Base-by-base conservation (phyloP, 2,888 invertebrate genomes). In the Lasioglossum vierecki region DNA sequence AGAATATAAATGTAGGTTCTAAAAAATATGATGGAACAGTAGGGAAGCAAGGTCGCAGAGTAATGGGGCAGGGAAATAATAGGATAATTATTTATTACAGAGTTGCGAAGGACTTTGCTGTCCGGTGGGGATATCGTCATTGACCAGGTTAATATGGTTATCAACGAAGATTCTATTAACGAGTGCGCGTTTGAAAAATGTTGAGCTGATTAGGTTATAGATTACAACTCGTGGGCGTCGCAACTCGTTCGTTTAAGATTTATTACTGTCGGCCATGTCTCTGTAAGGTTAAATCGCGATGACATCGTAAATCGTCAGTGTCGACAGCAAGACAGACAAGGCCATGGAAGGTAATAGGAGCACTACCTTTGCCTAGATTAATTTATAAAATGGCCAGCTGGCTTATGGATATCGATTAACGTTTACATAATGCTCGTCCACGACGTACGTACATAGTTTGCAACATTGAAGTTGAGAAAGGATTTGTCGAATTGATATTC, bases 291-390 rank as follows among this genome's bases (percentile, higher is more conserved):
- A 53, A 22, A 11, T 13, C 39, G 35, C 30, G 41, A 18, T 57
- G 46, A 41, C 68, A 66, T 49, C 57, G 70, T 84, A 83, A 74
- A 84, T 84, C 57, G 60, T 35, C 41, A 11, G 3, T 6, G 70
- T 75, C 74, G 83, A 83, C 60, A 77, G 5, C 39, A 13, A n/a
- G 77, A 26, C 73, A 74, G 77, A 22, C 73, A 74, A 84, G 83
- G 79, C 74, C 74, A 53, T 15, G 9, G 26, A 30, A 72, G 15
- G 68, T 57, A 82, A 57, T 26, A 11, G 4, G 30, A 49, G 66
- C 35, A n/a, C 60, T 63, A 76, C n/a, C 3, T 53, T 49, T 11
- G 13, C 39, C 63, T 73, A 26, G 49, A 74, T 82, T 63, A 57
- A 66, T 53, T 57, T 66, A 57, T 26, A 44, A 79, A 53, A 53